These are phyloP conservation scores for Latrodectus elegans DNA, from an alignment of 2,888 invertebrate species.

Conservation along the genomic window DNA sequence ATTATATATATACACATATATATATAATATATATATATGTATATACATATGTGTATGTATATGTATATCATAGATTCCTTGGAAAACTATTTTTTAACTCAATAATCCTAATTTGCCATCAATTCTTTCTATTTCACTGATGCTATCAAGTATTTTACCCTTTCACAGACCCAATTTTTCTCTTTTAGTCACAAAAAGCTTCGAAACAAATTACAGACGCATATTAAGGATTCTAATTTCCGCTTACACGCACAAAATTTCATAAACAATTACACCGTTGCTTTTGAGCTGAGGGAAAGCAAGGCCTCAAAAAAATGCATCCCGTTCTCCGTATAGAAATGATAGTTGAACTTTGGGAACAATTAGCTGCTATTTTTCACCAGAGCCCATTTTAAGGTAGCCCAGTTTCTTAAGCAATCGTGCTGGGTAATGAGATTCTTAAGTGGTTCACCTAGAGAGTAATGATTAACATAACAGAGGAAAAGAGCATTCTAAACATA, in stretches of 20 bases:
- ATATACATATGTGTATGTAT: too few relatives aligned
- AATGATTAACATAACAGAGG: constrained; percentile 33
- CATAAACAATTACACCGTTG: constrained; percentile 15
- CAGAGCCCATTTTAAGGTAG: not conserved
- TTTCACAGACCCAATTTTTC: too few relatives aligned
- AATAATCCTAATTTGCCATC: too few relatives aligned
- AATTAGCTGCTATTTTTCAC: constrained; percentile 42
- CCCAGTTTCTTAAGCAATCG: constrained; percentile 28
- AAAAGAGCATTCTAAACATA: constrained; percentile 2
- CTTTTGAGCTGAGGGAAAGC: constrained; percentile 6
- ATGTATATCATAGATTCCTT: too few relatives aligned
- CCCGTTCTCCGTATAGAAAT: constrained; percentile 4
- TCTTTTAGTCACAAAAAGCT: not conserved
- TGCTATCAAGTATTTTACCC: too few relatives aligned
- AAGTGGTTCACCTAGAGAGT: constrained; percentile 24
- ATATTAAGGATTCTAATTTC: constrained; percentile 21
- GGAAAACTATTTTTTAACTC: too few relatives aligned
- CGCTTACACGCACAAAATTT: not conserved
- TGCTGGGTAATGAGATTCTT: constrained; percentile 38
- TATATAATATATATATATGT: too few relatives aligned
- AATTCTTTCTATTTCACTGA: too few relatives aligned
- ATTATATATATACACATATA: too few relatives aligned
- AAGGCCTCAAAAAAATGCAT: not conserved
- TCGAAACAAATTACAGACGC: constrained; percentile 10
- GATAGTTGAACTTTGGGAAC: constrained; percentile 29